phyloP scores from a whole-genome alignment of 2,113 vertebrate species.

The Casuarius casuarius region DNA sequence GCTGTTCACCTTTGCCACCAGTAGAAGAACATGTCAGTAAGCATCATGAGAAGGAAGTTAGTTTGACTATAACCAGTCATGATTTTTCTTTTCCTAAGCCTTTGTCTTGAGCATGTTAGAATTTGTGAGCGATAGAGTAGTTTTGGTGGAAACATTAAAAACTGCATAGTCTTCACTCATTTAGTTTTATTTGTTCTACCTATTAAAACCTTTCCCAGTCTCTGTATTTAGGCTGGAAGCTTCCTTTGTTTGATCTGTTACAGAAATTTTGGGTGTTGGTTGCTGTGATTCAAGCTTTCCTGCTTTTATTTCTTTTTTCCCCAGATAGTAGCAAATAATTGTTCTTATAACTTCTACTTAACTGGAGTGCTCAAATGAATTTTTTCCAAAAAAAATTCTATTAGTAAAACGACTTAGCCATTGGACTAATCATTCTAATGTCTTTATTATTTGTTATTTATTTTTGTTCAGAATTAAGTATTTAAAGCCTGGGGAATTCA shows the following conservation, averaged over 20 bases:
- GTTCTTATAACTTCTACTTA: not conserved
- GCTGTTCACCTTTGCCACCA: not conserved
- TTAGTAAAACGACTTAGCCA: not conserved
- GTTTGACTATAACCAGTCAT: not conserved
- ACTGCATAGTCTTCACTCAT: not conserved
- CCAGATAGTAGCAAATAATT: not conserved
- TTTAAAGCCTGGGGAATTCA: not conserved
- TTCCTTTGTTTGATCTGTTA: not conserved
- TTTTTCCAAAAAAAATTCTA: rapidly evolving
- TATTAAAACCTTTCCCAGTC: not conserved
- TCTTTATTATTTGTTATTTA: not conserved
- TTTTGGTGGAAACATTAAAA: not conserved
- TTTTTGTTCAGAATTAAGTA: not conserved
- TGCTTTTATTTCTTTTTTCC: not conserved
- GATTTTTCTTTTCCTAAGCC: not conserved
- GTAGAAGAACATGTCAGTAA: rapidly evolving
- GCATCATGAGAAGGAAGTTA: not conserved
- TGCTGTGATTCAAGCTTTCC: not conserved
- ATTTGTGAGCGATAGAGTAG: not conserved
- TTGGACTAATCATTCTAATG: not conserved
- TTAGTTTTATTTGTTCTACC: not conserved
- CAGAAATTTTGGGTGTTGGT: not conserved
- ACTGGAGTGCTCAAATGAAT: not conserved
- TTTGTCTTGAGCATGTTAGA: not conserved
- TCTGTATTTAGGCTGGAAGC: not conserved